A percentile compares a stretch with the other conserved stretches of the same genome.
Evolutionary conservation across 2,888 invertebrate genomes (phyloP).

Genomic region (Alloscopus bannaensis): DNA sequence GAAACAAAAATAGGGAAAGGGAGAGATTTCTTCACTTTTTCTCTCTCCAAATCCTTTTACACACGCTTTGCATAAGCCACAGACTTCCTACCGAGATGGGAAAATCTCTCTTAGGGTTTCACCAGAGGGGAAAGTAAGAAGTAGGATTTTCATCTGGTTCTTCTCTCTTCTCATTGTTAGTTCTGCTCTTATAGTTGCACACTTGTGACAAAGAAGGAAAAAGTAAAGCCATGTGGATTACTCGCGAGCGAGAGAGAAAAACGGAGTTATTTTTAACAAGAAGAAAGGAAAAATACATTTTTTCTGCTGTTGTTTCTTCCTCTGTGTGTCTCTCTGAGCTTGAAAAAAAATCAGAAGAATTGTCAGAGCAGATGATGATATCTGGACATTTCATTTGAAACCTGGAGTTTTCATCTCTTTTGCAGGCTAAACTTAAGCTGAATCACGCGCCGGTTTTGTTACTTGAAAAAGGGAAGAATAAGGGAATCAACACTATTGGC

Average conservation of each 20-base stretch:
- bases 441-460: constrained; percentile 11
- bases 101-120: constrained; percentile 7
- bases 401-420: constrained; percentile 23
- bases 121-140: constrained; percentile 22
- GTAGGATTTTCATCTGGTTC: constrained; percentile 32
- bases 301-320: not conserved
- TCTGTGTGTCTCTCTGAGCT: constrained; percentile 5
- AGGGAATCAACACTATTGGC: constrained; percentile 6
- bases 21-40: constrained; percentile 7
- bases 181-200: not conserved
- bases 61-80: constrained; percentile 53
- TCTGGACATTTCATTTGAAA: constrained; percentile 27
- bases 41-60: constrained; percentile 41
- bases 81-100: constrained; percentile 44
- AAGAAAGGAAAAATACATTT: not conserved
- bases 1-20: not conserved
- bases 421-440: not conserved
- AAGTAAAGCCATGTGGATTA: constrained; percentile 51
- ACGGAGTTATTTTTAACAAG: not conserved
- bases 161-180: not conserved
- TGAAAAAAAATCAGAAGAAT: not conserved
- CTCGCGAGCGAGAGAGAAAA: constrained; percentile 8
- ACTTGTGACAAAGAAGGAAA: constrained; percentile 1
- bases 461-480: constrained; percentile 4
- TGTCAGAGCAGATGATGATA: constrained; percentile 26